A percentile compares a stretch with the other conserved stretches of the same genome.
Conservation (phyloP, 2,888 invertebrate genomes). For the Cyaniris semiargus region DNA sequence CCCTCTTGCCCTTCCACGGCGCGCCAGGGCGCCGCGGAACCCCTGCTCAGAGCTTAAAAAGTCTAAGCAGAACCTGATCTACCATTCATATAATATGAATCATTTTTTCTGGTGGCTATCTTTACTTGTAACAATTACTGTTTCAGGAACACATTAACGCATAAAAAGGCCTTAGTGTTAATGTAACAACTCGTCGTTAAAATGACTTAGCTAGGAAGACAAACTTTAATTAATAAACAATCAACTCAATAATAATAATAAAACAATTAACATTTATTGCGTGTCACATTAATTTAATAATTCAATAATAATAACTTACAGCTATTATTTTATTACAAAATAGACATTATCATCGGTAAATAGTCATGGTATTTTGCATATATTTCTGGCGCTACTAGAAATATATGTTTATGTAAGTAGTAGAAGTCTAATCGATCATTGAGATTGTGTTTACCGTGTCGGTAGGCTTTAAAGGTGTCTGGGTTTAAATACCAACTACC, state of each 20-base stretch:
- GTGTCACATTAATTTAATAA: neutral
- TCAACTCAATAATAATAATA: neutral
- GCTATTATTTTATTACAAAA: neutral
- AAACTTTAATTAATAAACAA: neutral
- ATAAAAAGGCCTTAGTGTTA: too few species aligned
- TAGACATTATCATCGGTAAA: constrained; percentile 7
- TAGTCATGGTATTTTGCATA: neutral
- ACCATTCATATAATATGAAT: too few species aligned
- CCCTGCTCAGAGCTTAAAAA: too few species aligned
- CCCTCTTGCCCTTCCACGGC: too few species aligned
- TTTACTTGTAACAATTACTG: too few species aligned
- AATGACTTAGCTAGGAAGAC: neutral
- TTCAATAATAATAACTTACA: neutral
- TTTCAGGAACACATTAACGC: too few species aligned
- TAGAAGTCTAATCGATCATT: neutral
- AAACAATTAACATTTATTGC: constrained; percentile 1
- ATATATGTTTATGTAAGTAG: neutral
- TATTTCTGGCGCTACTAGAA: neutral
- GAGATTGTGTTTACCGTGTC: neutral
- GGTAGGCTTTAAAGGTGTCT: neutral
- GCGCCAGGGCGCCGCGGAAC: too few species aligned
- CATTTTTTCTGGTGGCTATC: too few species aligned
- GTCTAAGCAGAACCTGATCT: too few species aligned
- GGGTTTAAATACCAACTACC: neutral
- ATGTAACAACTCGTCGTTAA: too few species aligned